These are phyloP conservation scores for Protobothrops mucrosquamatus DNA, from an alignment of 2,113 vertebrate species.

Conservation along the genomic window DNA sequence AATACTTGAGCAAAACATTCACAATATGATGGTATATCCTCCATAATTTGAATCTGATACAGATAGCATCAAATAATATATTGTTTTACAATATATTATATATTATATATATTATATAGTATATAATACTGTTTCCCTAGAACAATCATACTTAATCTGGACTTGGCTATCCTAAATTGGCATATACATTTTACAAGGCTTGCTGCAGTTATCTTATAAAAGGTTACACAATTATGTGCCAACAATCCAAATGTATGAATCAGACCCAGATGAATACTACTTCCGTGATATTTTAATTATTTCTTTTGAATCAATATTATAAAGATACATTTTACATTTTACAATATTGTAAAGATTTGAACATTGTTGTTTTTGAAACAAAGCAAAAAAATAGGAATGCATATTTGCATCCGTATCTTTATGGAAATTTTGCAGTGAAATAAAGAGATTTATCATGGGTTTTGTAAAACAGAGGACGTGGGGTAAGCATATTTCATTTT, in stretches of 20 bases:
- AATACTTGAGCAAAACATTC: neutral
- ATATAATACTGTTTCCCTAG: neutral
- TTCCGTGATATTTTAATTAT: neutral
- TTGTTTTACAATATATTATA: neutral
- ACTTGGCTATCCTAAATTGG: neutral
- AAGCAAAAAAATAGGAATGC: slow-evolving; percentile 8
- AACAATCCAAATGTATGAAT: neutral
- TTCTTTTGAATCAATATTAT: neutral
- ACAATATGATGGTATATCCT: neutral
- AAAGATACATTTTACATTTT: neutral
- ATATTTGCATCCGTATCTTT: slow-evolving; percentile 9
- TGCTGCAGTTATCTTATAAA: neutral
- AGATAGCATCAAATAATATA: neutral
- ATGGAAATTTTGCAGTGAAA: neutral
- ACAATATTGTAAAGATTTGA: neutral
- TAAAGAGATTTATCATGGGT: neutral
- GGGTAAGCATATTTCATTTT: neutral
- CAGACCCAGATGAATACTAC: neutral
- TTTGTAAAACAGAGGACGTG: neutral
- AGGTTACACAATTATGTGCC: neutral
- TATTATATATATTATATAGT: neutral
- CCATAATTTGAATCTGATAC: neutral
- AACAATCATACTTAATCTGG: neutral
- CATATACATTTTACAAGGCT: neutral
- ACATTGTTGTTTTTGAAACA: neutral